Evolutionary conservation across 2,113 vertebrate genomes (phyloP).

Genomic region (Sylvilagus bachmani): DNA sequence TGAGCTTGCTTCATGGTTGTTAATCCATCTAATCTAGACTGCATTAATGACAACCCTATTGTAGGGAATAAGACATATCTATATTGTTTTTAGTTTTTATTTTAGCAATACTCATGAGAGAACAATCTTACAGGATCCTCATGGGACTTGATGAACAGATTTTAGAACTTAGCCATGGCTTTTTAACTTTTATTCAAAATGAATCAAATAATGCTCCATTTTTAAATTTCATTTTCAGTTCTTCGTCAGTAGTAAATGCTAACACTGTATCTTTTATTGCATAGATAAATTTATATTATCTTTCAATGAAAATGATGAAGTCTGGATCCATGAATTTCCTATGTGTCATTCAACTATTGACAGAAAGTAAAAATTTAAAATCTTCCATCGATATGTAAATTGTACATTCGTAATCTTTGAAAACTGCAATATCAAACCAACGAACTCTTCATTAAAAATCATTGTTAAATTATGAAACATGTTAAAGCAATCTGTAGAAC

Average conservation of each 20-base stretch:
- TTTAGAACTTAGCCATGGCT: background rate
- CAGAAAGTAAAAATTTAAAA: background rate
- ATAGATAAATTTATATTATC: background rate
- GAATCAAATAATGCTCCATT: background rate
- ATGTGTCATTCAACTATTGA: background rate
- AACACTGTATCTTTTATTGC: background rate
- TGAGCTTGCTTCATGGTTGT: background rate
- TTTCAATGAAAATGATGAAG: background rate
- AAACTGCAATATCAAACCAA: background rate
- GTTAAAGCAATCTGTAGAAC: background rate
- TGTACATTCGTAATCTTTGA: background rate
- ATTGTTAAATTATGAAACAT: conserved; percentile 34
- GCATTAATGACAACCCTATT: background rate
- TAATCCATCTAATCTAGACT: background rate
- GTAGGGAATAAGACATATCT: background rate
- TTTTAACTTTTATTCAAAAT: background rate
- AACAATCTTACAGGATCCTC: background rate
- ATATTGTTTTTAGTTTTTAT: background rate
- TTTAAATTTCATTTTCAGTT: background rate
- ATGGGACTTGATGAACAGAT: background rate
- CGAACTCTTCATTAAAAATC: background rate
- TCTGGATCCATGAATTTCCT: background rate
- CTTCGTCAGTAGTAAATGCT: background rate
- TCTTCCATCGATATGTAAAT: background rate
- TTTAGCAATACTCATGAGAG: background rate